Base-by-base conservation (phyloP, 2,888 invertebrate genomes). In the Syritta pipiens region DNA sequence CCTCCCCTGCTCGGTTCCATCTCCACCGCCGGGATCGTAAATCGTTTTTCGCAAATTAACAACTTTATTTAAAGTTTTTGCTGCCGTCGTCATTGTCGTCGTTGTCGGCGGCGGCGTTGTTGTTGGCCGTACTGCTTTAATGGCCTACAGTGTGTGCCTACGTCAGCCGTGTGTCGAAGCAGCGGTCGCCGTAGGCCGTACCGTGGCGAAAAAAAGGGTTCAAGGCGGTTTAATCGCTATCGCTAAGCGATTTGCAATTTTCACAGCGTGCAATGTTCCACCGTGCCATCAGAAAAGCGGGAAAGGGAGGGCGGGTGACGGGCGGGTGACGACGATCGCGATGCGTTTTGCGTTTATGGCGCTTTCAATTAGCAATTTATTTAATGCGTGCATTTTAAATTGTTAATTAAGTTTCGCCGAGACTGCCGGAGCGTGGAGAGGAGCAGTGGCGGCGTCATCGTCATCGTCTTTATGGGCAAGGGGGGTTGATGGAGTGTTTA, bases 31-130 rank as follows among this genome's bases (percentile, higher is more conserved):
- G 28, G 17, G 51, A 57, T 63, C 10, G 55, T 67, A 72, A 77
- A 77, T 77, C 65, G 77, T 42, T 77, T 72, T 77, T 77, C 77
- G 42, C 77, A 77, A 77, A 77, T 77, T 77, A 77, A 77, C 77
- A 77, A 77, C 77, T 77, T 77, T 65, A 72, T 77, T 72, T 60
- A 10, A 42, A 26, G 9, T 37, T 59, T 44, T 14, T 35, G n/a
- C 12, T 22, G n/a, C n/a, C n/a, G n/a, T n/a, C 12, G 7, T 1
- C 44, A n/a, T 42, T 49, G 12, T 55, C 48, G 20, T 35, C 40
- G 7, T 6, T 49, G 37, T 53, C 44, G 30, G 12, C n/a, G 62
- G 42, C 46, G 24, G 37, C 37, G 9, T 9, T 37, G 14, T 37
- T 37, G n/a, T n/a, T n/a, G n/a, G n/a, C n/a, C n/a, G n/a, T 37